phyloP scores from a whole-genome alignment of 2,888 invertebrate species.

The Polymixis lichenea region DNA sequence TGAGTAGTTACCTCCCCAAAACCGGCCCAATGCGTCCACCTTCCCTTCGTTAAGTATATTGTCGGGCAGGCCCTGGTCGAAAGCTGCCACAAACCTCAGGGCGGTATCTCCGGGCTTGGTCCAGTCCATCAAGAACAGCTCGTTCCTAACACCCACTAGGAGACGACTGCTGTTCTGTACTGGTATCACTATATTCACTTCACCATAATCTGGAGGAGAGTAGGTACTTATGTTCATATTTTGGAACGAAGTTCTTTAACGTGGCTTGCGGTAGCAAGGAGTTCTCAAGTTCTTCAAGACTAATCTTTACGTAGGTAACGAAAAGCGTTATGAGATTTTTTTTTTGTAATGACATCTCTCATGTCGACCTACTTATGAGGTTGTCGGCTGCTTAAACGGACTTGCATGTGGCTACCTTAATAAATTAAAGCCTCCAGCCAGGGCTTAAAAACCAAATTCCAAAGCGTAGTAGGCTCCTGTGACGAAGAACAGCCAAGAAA shows the following conservation, averaged over 20 bases:
- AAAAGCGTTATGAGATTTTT: no score
- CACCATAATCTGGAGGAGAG: slow-evolving; percentile 74
- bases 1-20: slow-evolving; percentile 76
- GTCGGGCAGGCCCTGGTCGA: slow-evolving; percentile 66
- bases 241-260: not conserved
- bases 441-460: not conserved
- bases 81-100: slow-evolving; percentile 60
- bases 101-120: slow-evolving; percentile 64
- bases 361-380: no score
- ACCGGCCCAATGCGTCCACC: slow-evolving; percentile 84
- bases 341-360: no score
- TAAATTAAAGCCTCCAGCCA: no score
- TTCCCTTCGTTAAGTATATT: slow-evolving; percentile 91
- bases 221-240: not conserved
- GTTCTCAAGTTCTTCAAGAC: no score
- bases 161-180: slow-evolving; percentile 76
- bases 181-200: slow-evolving; percentile 82
- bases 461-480: not conserved
- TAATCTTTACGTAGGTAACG: no score
- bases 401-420: no score
- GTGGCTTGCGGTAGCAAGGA: no score
- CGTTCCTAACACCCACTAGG: slow-evolving; percentile 76
- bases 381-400: no score
- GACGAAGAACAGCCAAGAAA: no score
- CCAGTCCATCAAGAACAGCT: slow-evolving; percentile 82